Conservation (phyloP, 2,797 vertebrate genomes). For the Tangara arthus region DNA sequence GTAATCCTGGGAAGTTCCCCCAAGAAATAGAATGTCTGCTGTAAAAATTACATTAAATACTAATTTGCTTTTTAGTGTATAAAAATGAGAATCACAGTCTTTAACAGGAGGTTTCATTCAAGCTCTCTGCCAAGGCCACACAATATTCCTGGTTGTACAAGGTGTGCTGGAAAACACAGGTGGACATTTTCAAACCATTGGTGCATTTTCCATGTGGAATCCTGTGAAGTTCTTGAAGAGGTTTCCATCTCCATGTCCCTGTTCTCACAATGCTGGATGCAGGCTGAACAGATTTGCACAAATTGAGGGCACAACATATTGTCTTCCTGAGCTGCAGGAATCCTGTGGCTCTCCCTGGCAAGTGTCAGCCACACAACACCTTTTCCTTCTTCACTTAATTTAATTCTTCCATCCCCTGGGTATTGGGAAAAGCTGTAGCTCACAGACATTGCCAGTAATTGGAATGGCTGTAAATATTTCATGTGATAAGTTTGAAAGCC, state of each 20-base stretch:
- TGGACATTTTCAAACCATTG: not conserved
- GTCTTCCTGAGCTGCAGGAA: not conserved
- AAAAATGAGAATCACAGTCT: not conserved
- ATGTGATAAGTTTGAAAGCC: not conserved
- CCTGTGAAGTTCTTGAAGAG: not conserved
- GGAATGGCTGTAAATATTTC: not conserved
- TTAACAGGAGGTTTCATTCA: not conserved
- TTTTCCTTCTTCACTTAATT: not conserved
- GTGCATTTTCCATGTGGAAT: not conserved
- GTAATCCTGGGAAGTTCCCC: not conserved
- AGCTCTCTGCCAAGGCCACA: not conserved
- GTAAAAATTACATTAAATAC: not conserved
- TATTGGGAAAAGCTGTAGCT: not conserved
- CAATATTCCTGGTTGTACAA: not conserved
- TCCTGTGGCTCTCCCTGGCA: constrained; percentile 15
- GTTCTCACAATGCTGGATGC: not conserved
- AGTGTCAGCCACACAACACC: not conserved
- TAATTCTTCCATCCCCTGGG: not conserved
- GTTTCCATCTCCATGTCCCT: not conserved
- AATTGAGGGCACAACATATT: not conserved
- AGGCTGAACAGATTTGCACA: constrained; percentile 3
- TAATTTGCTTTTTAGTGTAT: not conserved
- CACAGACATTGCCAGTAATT: not conserved
- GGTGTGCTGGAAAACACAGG: not conserved
- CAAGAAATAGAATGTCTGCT: not conserved